phyloP scores from a whole-genome alignment of 2,797 vertebrate species.

The Muscicapa striata region DNA sequence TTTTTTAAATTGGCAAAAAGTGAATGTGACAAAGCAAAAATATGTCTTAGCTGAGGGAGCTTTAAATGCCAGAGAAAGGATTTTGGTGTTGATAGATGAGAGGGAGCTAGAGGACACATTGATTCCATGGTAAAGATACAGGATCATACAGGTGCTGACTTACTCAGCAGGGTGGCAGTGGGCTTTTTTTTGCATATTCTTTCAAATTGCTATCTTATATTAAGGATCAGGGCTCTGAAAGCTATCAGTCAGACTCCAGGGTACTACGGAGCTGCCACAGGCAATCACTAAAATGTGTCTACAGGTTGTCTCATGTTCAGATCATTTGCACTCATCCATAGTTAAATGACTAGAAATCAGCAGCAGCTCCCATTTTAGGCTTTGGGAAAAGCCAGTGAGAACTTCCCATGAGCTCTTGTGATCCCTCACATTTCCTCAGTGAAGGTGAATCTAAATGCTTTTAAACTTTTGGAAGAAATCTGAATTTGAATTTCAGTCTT shows the following conservation, averaged over 20 bases:
- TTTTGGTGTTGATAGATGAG: not conserved
- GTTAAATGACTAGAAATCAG: not conserved
- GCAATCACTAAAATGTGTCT: not conserved
- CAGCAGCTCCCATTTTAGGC: not conserved
- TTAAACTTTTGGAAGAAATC: not conserved
- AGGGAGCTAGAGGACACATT: not conserved
- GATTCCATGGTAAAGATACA: not conserved
- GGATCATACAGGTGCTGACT: not conserved
- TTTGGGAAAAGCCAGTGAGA: not conserved
- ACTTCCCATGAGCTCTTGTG: not conserved
- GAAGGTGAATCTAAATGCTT: not conserved
- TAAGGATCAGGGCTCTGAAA: not conserved
- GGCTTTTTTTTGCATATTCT: not conserved
- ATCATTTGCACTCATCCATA: not conserved
- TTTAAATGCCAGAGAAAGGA: not conserved
- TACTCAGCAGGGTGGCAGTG: accelerated
- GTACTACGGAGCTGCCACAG: not conserved
- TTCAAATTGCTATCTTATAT: not conserved
- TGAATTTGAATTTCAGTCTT: not conserved
- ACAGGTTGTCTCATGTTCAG: not conserved
- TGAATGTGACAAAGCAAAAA: not conserved
- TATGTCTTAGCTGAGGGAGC: not conserved
- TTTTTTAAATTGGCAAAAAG: not conserved
- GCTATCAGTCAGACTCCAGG: not conserved
- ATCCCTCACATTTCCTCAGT: not conserved